Conservation (phyloP, 2,797 vertebrate species). For the Enteromius radiatus region DNA sequence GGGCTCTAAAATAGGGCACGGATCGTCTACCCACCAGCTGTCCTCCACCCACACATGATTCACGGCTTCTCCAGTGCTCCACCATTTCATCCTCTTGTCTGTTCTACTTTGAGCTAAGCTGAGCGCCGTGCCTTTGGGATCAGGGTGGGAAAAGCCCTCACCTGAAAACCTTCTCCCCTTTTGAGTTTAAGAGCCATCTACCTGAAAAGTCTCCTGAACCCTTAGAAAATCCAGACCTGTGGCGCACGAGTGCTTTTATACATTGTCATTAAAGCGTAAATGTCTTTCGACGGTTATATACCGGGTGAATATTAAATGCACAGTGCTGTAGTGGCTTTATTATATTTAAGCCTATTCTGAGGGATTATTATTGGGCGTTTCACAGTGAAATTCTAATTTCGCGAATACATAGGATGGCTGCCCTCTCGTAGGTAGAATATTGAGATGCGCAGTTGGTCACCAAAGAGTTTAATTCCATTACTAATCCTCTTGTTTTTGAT, state of each 20-base stretch:
- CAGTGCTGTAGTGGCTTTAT: conserved; percentile 51
- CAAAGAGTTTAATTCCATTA: conserved; percentile 50
- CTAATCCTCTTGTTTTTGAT: conserved; percentile 8
- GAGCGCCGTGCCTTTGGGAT: conserved; percentile 53
- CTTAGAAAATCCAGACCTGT: conserved; percentile 5
- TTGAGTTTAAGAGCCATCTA: conserved; percentile 18
- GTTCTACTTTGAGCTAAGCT: conserved; percentile 34
- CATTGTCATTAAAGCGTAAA: conserved; percentile 3
- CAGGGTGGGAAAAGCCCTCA: conserved; percentile 38
- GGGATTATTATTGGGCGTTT: conserved; percentile 42
- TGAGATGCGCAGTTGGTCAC: conserved; percentile 40
- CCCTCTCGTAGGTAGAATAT: conserved; percentile 20
- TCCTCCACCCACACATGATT: conserved; percentile 29
- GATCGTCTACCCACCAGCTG: conserved; percentile 24
- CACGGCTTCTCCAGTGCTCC: conserved; percentile 1
- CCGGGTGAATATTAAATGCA: not conserved
- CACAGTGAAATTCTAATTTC: conserved; percentile 33
- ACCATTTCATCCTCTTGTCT: conserved; percentile 13
- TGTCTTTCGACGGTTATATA: not conserved
- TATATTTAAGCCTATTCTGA: conserved; percentile 61
- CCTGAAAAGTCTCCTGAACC: not conserved
- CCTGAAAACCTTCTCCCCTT: conserved; percentile 19
- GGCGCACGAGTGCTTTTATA: conserved; percentile 10
- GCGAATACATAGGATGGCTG: conserved; percentile 13
- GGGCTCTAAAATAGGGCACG: conserved; percentile 34